Conservation (phyloP, 2,888 invertebrate species). For the Aquatica leii region DNA sequence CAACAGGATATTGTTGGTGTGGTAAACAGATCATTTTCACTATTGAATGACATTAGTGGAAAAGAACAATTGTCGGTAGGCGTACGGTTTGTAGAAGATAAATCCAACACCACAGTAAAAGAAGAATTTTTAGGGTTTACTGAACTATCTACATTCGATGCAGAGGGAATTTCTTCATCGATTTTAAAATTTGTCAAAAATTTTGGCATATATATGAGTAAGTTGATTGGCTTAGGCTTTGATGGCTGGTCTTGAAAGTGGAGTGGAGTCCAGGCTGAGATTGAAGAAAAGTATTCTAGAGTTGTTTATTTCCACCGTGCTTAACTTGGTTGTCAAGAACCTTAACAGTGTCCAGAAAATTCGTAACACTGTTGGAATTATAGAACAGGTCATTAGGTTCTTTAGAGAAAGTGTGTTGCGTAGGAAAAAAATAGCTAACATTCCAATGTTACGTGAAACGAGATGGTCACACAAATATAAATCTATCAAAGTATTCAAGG, state of each 20-base stretch:
- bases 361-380: not conserved
- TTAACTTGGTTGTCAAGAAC: not conserved
- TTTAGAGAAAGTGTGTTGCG: conserved; percentile 2
- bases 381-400: not conserved
- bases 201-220: not conserved
- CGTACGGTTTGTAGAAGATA: not conserved
- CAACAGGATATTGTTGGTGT: too few species aligned
- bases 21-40: conserved; percentile 2
- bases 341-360: not conserved
- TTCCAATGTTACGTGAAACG: not conserved
- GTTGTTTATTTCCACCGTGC: too few species aligned
- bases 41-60: not conserved
- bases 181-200: conserved; percentile 1
- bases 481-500: not conserved
- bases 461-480: conserved; percentile 1
- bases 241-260: not conserved
- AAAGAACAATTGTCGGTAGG: not conserved
- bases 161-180: not conserved
- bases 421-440: not conserved
- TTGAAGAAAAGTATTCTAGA: too few species aligned
- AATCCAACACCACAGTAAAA: not conserved
- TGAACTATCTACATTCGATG: not conserved
- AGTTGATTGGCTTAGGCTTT: not conserved
- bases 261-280: not conserved
- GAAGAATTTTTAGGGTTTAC: too few species aligned